Conservation (phyloP, 2,797 vertebrate species). For the Tarsius wallacei region DNA sequence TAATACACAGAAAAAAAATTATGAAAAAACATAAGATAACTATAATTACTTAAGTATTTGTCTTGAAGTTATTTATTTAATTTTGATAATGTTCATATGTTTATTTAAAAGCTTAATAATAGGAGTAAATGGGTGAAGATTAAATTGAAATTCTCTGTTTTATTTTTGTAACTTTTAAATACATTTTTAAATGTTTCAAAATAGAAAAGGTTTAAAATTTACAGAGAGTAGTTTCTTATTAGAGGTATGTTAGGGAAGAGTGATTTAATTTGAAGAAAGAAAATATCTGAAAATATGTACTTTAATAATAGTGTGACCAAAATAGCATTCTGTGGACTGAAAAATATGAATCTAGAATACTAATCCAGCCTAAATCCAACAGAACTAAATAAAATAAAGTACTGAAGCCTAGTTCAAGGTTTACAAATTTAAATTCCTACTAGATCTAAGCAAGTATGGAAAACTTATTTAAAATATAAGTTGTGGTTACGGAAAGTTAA, state of each 20-base stretch:
- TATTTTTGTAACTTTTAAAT: not conserved
- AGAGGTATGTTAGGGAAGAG: not conserved
- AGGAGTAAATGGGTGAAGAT: not conserved
- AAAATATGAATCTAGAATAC: not conserved
- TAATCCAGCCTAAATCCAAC: not conserved
- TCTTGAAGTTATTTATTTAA: not conserved
- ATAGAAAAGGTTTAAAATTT: not conserved
- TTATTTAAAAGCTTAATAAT: not conserved
- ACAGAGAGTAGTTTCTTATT: not conserved
- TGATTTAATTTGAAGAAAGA: not conserved
- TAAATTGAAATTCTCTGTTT: not conserved
- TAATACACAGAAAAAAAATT: not conserved
- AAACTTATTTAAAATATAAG: not conserved
- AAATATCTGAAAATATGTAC: not conserved
- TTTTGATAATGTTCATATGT: not conserved
- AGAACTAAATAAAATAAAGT: not conserved
- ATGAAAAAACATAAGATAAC: not conserved
- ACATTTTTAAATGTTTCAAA: not conserved
- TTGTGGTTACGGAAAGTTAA: not conserved
- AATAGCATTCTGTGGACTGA: not conserved
- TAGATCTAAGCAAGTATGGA: not conserved
- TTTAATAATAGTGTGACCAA: not conserved
- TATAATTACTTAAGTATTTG: not conserved
- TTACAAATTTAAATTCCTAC: not conserved
- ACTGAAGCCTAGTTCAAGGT: not conserved